Evolutionary conservation across 2,888 invertebrate genomes (phyloP).

Genomic region (Trissolcus brochymenae): DNA sequence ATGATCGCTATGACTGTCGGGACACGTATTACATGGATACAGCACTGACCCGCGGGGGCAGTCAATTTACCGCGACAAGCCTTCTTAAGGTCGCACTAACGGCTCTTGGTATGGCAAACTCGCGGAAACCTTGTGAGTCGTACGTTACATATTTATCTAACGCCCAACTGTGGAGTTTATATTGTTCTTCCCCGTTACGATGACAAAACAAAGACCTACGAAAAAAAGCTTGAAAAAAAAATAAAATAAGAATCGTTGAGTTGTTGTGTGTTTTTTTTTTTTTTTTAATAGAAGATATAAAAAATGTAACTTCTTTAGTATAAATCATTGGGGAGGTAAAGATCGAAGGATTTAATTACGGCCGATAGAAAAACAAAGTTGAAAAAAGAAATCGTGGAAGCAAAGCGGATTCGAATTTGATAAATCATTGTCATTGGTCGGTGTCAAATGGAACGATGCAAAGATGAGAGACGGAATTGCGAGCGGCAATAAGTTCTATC

Average conservation of each 20-base stretch:
- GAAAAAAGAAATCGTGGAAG: background rate
- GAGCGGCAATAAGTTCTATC: conserved; percentile 32
- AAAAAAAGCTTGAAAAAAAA: no score
- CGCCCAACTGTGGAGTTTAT: conserved; percentile 29
- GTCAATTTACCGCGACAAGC: conserved; percentile 46
- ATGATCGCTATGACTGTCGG: conserved; percentile 36
- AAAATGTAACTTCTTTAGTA: no score
- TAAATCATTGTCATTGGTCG: conserved; percentile 43
- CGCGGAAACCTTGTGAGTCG: conserved; percentile 41
- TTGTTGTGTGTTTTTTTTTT: no score
- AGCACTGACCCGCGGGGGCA: conserved; percentile 33
- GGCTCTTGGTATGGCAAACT: conserved; percentile 51
- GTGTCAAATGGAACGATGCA: conserved; percentile 12
- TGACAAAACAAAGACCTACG: no score
- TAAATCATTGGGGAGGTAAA: no score
- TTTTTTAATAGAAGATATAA: no score
- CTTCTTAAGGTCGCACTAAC: conserved; percentile 45
- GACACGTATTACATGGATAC: conserved; percentile 42
- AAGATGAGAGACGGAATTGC: conserved; percentile 42
- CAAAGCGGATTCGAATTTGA: conserved; percentile 16
- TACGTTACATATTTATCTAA: conserved; percentile 49
- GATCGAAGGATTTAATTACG: no score
- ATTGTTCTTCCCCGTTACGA: conserved; percentile 7
- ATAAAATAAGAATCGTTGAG: no score
- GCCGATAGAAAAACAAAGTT: no score